These are phyloP conservation scores for Galerucella pusilla DNA, from an alignment of 2,888 invertebrate genomes.

Conservation along the genomic window DNA sequence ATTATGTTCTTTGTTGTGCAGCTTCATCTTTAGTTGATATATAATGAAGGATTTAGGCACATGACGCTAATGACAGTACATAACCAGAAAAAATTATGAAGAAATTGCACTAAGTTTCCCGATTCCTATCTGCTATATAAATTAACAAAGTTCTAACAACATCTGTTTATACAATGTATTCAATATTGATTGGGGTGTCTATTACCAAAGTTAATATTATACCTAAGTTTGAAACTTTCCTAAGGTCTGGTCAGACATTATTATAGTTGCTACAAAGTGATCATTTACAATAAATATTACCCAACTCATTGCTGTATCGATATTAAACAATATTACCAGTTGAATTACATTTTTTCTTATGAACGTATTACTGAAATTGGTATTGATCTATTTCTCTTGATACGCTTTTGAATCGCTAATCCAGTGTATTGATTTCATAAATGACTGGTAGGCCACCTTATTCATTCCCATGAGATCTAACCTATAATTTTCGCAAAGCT, in stretches of 20 bases:
- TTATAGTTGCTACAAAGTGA: slow-evolving; percentile 19
- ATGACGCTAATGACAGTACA: slow-evolving; percentile 52
- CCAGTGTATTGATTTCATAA: background rate
- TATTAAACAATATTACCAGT: background rate
- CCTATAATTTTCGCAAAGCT: background rate
- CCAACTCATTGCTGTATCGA: background rate
- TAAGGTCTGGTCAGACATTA: slow-evolving; percentile 23
- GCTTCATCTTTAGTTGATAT: no score
- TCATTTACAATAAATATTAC: slow-evolving; percentile 19
- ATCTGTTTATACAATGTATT: slow-evolving; percentile 24
- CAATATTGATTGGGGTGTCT: slow-evolving; percentile 23
- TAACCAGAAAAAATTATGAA: background rate
- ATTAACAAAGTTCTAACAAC: slow-evolving; percentile 11
- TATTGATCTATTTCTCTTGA: background rate
- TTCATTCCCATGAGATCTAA: background rate
- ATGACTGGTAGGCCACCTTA: background rate
- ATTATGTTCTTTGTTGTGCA: no score
- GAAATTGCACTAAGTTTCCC: background rate
- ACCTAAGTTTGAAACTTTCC: slow-evolving; percentile 25
- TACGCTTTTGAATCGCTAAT: background rate
- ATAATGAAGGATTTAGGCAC: slow-evolving; percentile 24
- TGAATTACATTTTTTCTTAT: background rate
- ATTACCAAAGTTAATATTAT: slow-evolving; percentile 24
- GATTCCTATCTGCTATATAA: background rate
- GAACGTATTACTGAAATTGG: background rate